Evolutionary conservation across 2,888 invertebrate genomes (phyloP).

Genomic region (Xestia rhomboidea): DNA sequence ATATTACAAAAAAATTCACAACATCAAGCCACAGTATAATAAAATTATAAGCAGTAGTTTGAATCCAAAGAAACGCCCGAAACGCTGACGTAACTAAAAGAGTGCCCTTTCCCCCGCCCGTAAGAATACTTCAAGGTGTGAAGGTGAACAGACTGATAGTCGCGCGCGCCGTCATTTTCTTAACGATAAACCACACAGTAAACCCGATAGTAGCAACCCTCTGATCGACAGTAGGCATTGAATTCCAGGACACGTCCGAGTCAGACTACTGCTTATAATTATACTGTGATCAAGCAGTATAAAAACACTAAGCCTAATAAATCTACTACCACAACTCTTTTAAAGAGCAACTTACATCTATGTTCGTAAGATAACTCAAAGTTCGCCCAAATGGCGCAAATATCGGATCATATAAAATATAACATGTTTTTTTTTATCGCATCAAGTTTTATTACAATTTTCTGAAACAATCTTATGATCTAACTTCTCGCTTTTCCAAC

Average conservation of each 20-base stretch:
- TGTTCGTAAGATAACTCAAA: slow-evolving; percentile 88
- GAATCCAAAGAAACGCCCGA: too few relatives aligned
- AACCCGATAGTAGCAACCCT: too few relatives aligned
- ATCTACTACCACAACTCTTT: slow-evolving; percentile 91
- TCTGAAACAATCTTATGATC: slow-evolving; percentile 89
- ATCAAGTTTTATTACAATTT: slow-evolving; percentile 89
- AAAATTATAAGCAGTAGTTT: too few relatives aligned
- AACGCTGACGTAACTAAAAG: too few relatives aligned
- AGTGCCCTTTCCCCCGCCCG: too few relatives aligned
- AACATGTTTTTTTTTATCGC: slow-evolving; percentile 85
- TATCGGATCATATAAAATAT: slow-evolving; percentile 89
- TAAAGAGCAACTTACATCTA: slow-evolving; percentile 90
- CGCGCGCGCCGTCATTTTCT: too few relatives aligned
- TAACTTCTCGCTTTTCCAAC: slow-evolving; percentile 84
- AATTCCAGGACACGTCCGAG: too few relatives aligned
- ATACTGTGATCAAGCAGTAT: slow-evolving; percentile 73
- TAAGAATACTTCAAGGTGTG: too few relatives aligned
- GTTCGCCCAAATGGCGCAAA: slow-evolving; percentile 76
- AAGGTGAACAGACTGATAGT: too few relatives aligned
- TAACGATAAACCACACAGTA: too few relatives aligned
- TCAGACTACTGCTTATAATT: too few relatives aligned
- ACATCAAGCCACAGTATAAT: slow-evolving; percentile 85
- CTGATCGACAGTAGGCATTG: too few relatives aligned
- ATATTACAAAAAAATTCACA: slow-evolving; percentile 89
- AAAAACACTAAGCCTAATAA: slow-evolving; percentile 91